phyloP scores from a whole-genome alignment of 2,888 invertebrate genomes.

The Cheilosia pagana region DNA sequence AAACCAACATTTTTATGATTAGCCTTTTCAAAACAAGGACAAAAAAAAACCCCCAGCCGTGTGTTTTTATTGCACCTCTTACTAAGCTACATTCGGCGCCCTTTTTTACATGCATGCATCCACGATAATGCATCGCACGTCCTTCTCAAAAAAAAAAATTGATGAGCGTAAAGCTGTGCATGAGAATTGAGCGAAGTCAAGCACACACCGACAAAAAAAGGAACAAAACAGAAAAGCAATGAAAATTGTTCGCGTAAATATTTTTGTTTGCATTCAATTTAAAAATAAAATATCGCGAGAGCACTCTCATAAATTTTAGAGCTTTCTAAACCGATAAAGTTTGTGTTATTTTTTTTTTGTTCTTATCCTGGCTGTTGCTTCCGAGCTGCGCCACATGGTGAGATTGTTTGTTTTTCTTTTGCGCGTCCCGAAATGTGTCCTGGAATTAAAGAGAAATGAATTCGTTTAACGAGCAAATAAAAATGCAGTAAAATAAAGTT shows the following conservation, averaged over 20 bases:
- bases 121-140: constrained; percentile 63
- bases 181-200: background rate
- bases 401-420: constrained; percentile 22
- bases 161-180: constrained; percentile 38
- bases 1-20: constrained; percentile 43
- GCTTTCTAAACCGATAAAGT: constrained; percentile 44
- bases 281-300: constrained; percentile 46
- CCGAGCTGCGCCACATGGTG: background rate
- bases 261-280: constrained; percentile 60
- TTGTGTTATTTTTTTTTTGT: background rate
- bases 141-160: constrained; percentile 23
- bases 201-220: constrained; percentile 11
- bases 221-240: background rate
- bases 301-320: constrained; percentile 55
- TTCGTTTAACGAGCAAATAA: constrained; percentile 56
- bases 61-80: constrained; percentile 62
- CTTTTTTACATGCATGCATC: constrained; percentile 23
- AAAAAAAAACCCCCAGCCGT: constrained; percentile 17
- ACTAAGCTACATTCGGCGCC: constrained; percentile 8
- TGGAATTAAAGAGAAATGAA: constrained; percentile 53
- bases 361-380: background rate
- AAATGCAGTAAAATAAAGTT: constrained; percentile 54
- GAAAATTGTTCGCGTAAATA: constrained; percentile 32
- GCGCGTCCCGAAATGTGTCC: constrained; percentile 29
- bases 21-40: constrained; percentile 52